Base-by-base conservation (phyloP, 2,113 vertebrate species). In the Neotoma lepida region DNA sequence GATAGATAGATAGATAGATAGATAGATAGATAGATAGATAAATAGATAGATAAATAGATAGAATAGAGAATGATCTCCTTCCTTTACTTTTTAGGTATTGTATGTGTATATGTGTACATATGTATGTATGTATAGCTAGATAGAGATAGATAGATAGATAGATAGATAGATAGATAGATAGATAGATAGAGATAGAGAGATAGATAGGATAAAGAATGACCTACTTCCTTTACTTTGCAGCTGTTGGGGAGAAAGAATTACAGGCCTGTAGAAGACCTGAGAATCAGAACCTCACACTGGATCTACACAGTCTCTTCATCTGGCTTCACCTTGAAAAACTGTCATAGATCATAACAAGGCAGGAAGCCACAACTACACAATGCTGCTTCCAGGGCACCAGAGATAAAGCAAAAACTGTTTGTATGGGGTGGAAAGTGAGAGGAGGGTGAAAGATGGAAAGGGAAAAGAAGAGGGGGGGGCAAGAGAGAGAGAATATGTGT, bases 11-110 rank as follows among this genome's bases (percentile, higher is more conserved):
- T 61, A 54, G 51, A 54, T 54, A 54, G 18, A 58, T 22, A 58
- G 56, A 58, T 58, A 58, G 56, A 56, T 56, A 56, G 56, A 56
- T 56, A 56, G 56, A 58, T 58, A 58, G 56, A 51, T 56, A 56
- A 15, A 18, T 56, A 56, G 56, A 18, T 56, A 56, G 54, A 56
- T 56, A 56, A 4, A 56, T 56, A 56, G 56, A 22, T 7, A 64
- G 22, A 51, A 46, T 70, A 89, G 82, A 82, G 73, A 92, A 90
- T 70, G 78, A 90, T 54, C 35, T 90, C 70, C 58, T 88, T 96
- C 41, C 44, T 87, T 94, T 78, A 22, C 44, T 61, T 70, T 54
- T 35, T 10, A 66, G 12, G n/a, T 63, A 84, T 22, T 41, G 58
- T 15, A 22, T 24, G 14, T 61, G 22, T 61, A 24, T 15, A 22